These are phyloP conservation scores for Latrodectus geometricus DNA, from an alignment of 1,140 invertebrate genomes.

Conservation along the genomic window DNA sequence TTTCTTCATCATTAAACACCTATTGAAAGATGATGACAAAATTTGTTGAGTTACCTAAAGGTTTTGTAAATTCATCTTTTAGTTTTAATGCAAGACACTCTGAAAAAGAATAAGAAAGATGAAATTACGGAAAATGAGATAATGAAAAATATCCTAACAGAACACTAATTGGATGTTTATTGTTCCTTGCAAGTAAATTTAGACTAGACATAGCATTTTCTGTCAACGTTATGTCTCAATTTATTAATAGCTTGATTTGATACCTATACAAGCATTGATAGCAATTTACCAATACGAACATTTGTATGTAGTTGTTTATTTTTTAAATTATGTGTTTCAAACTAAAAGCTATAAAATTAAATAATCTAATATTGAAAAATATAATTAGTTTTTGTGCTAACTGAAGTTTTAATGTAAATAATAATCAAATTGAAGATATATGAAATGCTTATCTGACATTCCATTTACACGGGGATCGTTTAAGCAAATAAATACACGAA, in stretches of 20 bases:
- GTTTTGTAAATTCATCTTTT: neutral
- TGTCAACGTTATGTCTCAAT: neutral
- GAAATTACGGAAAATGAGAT: neutral
- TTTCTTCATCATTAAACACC: neutral
- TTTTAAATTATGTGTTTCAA: neutral
- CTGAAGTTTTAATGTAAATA: too few relatives aligned
- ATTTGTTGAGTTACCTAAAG: neutral
- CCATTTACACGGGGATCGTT: too few relatives aligned
- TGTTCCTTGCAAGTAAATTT: slow-evolving; percentile 4
- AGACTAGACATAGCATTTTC: slow-evolving; percentile 7
- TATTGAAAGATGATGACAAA: neutral
- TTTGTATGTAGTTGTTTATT: neutral
- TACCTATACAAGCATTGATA: too few relatives aligned
- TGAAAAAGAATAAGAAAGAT: neutral
- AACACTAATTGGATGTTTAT: slow-evolving; percentile 1
- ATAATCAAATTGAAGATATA: too few relatives aligned
- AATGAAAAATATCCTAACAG: neutral
- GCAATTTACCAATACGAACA: too few relatives aligned
- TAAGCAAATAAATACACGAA: too few relatives aligned
- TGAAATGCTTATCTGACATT: too few relatives aligned
- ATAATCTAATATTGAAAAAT: neutral
- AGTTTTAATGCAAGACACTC: neutral
- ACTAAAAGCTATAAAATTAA: neutral
- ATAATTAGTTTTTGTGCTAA: neutral
- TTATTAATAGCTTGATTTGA: neutral